phyloP scores from a whole-genome alignment of 92 coral and sea anemone genomes.

The Bergia sp. region DNA sequence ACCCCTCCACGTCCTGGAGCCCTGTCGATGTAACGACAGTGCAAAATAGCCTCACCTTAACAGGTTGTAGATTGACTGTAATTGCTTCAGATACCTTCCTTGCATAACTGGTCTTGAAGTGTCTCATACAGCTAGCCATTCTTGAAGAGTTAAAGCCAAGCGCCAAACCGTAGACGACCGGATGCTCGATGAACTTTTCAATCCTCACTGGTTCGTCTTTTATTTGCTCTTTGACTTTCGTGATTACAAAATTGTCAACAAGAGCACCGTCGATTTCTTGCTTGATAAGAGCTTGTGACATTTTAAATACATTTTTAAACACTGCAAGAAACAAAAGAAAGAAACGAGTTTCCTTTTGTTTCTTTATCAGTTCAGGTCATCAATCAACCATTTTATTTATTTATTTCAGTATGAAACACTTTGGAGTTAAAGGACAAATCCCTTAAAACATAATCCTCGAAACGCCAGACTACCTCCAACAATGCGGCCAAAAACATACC shows the following conservation, averaged over 20 bases:
- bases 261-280: constrained; percentile 46
- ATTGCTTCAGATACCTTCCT: constrained; percentile 34
- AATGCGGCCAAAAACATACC: too few relatives aligned
- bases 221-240: constrained; percentile 27
- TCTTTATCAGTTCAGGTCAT: background rate
- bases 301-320: background rate
- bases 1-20: background rate
- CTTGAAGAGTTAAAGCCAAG: constrained; percentile 36
- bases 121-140: constrained; percentile 47
- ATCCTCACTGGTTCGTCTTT: constrained; percentile 33
- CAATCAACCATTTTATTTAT: too few relatives aligned
- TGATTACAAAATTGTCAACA: constrained; percentile 50
- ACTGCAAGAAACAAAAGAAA: background rate
- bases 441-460: too few relatives aligned
- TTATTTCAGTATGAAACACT: too few relatives aligned
- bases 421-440: too few relatives aligned
- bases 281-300: constrained; percentile 28
- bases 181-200: constrained; percentile 56
- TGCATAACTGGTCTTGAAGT: constrained; percentile 43
- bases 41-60: background rate
- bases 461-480: too few relatives aligned
- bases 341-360: background rate
- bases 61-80: constrained; percentile 37
- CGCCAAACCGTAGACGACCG: constrained; percentile 53
- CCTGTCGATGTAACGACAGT: background rate